Evolutionary conservation across 2,797 vertebrate genomes (phyloP).

Genomic region (Sebastes hopkinsi): DNA sequence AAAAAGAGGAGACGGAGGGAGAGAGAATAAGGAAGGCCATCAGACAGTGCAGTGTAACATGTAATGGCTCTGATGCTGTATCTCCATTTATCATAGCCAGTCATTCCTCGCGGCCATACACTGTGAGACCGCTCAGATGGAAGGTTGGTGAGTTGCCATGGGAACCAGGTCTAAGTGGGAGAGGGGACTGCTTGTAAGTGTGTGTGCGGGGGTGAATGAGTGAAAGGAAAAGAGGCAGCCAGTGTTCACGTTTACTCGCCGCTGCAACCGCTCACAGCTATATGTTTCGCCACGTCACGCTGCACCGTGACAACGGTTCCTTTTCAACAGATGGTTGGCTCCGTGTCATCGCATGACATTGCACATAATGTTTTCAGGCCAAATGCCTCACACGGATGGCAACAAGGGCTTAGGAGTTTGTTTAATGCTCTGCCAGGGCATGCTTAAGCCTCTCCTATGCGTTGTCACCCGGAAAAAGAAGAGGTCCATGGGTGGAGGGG

Average conservation of each 20-base stretch:
- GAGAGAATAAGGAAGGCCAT: constrained; percentile 42
- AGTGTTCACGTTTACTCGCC: not conserved
- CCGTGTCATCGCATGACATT: constrained; percentile 34
- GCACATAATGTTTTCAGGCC: constrained; percentile 29
- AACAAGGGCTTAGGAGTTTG: constrained; percentile 30
- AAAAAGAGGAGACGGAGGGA: constrained; percentile 2
- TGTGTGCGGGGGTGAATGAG: constrained; percentile 21
- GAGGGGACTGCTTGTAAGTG: constrained; percentile 10
- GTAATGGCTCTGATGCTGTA: constrained; percentile 46
- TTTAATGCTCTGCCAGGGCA: constrained; percentile 26
- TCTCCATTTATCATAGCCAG: constrained; percentile 63
- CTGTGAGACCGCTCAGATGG: constrained; percentile 53
- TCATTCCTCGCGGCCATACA: constrained; percentile 52
- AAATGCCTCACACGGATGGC: constrained; percentile 21
- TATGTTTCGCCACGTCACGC: constrained; percentile 33
- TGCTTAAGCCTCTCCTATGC: constrained; percentile 17
- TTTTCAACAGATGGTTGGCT: constrained; percentile 50
- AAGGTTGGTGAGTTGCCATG: constrained; percentile 67
- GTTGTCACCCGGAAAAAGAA: not conserved
- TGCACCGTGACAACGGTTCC: constrained; percentile 20
- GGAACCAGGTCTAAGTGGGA: constrained; percentile 65
- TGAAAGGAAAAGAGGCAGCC: constrained; percentile 9
- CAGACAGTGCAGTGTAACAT: constrained; percentile 61
- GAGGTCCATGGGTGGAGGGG: not conserved
- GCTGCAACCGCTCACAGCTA: constrained; percentile 14